Percentiles rank a stretch among this genome's conserved stretches.
Evolutionary conservation across 1,140 invertebrate species (phyloP).

Genomic region (Ceratitis capitata): DNA sequence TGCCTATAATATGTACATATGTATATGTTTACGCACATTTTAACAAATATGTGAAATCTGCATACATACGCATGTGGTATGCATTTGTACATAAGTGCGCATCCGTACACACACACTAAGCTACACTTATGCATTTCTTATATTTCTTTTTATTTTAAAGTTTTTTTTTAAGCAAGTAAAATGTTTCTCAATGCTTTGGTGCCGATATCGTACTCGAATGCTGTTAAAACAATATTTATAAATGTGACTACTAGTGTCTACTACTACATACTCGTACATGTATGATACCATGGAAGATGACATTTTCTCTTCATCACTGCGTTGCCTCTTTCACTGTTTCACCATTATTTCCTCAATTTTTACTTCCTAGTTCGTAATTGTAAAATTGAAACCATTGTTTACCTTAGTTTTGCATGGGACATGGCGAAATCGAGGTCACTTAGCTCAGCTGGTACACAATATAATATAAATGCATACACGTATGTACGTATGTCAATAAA

Average conservation of each 20-base stretch:
- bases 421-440: slow-evolving; percentile 23
- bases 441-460: not conserved
- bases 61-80: not conserved
- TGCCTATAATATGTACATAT: not conserved
- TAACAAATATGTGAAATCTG: not conserved
- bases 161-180: not conserved
- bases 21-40: not conserved
- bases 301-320: not conserved
- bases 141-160: not conserved
- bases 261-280: no score
- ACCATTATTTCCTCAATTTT: slow-evolving; percentile 29
- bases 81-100: not conserved
- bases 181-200: not conserved
- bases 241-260: not conserved
- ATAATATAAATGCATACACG: not conserved
- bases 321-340: not conserved
- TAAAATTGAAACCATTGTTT: slow-evolving; percentile 21
- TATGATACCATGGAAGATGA: not conserved
- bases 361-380: slow-evolving; percentile 28
- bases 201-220: not conserved
- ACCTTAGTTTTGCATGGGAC: slow-evolving; percentile 19
- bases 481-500: not conserved
- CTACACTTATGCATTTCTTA: not conserved
- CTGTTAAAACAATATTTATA: not conserved
- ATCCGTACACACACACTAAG: not conserved